These are phyloP conservation scores for Noctua comes DNA, from an alignment of 2,888 invertebrate genomes.

Conservation along the genomic window DNA sequence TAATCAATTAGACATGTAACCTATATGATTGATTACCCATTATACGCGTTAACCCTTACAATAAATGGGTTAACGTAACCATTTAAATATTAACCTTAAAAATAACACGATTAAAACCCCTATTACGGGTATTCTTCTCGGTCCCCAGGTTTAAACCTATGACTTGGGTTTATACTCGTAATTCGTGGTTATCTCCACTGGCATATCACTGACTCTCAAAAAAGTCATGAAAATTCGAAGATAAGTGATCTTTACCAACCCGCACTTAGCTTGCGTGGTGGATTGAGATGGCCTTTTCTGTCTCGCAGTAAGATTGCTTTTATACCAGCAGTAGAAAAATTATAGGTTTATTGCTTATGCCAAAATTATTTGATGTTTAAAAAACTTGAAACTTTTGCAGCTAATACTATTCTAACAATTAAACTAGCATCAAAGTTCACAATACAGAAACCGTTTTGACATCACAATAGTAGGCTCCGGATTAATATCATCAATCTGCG, in stretches of 20 bases:
- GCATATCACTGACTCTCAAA: background rate
- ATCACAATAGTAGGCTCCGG: conserved; percentile 47
- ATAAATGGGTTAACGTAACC: background rate
- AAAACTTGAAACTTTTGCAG: background rate
- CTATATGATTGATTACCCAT: background rate
- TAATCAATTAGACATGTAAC: background rate
- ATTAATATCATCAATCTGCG: conserved; percentile 69
- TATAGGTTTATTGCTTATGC: too few relatives aligned
- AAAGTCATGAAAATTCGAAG: background rate
- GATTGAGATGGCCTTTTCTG: background rate
- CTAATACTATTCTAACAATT: background rate
- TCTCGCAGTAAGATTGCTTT: background rate
- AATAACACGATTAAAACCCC: too few relatives aligned
- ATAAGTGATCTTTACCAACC: background rate
- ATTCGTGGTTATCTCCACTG: background rate
- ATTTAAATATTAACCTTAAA: background rate
- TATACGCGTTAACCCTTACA: background rate
- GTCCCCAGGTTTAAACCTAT: background rate
- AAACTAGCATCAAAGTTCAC: background rate
- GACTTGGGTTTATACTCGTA: background rate
- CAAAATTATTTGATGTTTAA: background rate
- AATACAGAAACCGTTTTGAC: background rate
- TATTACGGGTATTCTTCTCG: background rate
- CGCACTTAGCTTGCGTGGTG: background rate
- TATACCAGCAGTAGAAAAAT: background rate